Base-by-base conservation (phyloP, 2,113 vertebrate species). In the Pelobates fuscus region DNA sequence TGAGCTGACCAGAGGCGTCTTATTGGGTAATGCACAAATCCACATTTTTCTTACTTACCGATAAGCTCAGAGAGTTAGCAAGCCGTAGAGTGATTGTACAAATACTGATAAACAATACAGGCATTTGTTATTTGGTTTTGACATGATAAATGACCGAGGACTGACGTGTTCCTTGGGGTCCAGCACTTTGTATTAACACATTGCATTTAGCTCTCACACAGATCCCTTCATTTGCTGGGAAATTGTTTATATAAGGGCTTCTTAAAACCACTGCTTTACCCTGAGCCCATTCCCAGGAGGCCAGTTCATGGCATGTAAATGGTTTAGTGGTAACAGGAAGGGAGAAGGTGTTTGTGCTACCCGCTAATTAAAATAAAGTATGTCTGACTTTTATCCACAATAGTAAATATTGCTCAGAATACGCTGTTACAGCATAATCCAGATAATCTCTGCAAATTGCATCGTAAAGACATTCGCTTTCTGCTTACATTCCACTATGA, bases 241-340 rank as follows among this genome's bases (percentile, higher is more conserved):
- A 71, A 71, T 25, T 63, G 70, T 72, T 72, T 72, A 72, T 52
- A 8, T 52, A 37, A 63, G 20, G n/a, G 20, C 29, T 32, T 58
- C 59, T 49, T 6, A 49, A 26, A 63, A 46, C 32, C 15, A 43
- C 55, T 37, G 23, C 59, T 63, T 63, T 62, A 62, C 8, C 25
- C 25, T n/a, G 5, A 1, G 2, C 20, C 2, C 14, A 12, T 32
- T 62, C 44, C 25, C 14, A 12, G 55, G 37, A 30, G 41, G 29
- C 70, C 32, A 7, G 20, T 52, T 54, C 44, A 12, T 18, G 21
- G 15, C 70, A 43, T 6, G 17, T 37, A 15, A 15, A n/a, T 30
- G n/a, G n/a, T 14, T 66, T 24, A 66, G n/a, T 23, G 14, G 25
- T 57, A 52, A 49, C 58, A 49, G 17, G 18, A 10, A 20, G 7